These are phyloP conservation scores for Proctacanthus coquilletti DNA, from an alignment of 1,140 invertebrate species.

Conservation along the genomic window DNA sequence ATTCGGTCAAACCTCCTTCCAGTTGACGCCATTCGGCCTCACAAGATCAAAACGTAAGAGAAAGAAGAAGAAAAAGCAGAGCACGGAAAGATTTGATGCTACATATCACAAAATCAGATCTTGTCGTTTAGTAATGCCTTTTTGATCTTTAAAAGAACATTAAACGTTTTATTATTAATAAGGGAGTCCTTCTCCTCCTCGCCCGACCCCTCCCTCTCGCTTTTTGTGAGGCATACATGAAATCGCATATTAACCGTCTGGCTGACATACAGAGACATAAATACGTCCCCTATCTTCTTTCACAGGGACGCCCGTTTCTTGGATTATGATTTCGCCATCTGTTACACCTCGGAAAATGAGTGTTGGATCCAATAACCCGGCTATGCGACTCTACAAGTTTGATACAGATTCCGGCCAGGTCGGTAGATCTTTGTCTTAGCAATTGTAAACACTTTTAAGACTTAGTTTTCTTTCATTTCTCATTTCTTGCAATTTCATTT, in stretches of 20 bases:
- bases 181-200: too few relatives aligned
- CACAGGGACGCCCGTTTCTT: constrained; percentile 59
- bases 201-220: too few relatives aligned
- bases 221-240: too few relatives aligned
- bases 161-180: constrained; percentile 2
- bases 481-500: background rate
- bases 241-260: too few relatives aligned
- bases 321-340: constrained; percentile 72
- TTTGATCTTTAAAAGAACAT: background rate
- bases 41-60: too few relatives aligned
- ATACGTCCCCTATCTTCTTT: constrained; percentile 1
- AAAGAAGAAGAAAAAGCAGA: too few relatives aligned
- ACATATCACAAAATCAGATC: background rate
- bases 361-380: constrained; percentile 70
- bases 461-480: background rate
- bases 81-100: too few relatives aligned
- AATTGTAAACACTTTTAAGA: background rate
- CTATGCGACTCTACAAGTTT: constrained; percentile 75
- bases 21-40: too few relatives aligned
- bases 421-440: constrained; percentile 13
- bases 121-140: background rate
- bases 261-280: too few relatives aligned
- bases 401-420: constrained; percentile 68
- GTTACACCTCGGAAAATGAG: constrained; percentile 62
- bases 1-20: too few relatives aligned